These are phyloP conservation scores for Lophochroa leadbeateri DNA, from an alignment of 2,113 vertebrate species.

Conservation along the genomic window DNA sequence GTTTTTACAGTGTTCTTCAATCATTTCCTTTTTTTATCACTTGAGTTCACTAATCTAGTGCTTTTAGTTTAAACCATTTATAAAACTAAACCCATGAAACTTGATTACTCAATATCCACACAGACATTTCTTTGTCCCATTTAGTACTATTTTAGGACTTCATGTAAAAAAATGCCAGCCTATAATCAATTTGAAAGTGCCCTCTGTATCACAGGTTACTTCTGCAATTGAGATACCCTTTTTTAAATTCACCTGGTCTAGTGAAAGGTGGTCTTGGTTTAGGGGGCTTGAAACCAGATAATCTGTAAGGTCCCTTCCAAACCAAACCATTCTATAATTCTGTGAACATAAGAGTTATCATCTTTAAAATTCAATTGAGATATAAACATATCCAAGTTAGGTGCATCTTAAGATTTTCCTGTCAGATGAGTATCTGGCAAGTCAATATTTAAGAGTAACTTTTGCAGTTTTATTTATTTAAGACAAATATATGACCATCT, in stretches of 20 bases:
- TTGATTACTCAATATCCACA: background rate
- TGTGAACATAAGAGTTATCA: accelerated
- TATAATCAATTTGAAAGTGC: background rate
- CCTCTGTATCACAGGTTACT: background rate
- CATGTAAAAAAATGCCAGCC: background rate
- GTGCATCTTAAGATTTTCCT: background rate
- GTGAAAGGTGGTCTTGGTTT: background rate
- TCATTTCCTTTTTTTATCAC: background rate
- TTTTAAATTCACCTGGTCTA: background rate
- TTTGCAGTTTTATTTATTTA: background rate
- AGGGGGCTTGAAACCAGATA: background rate
- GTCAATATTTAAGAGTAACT: background rate
- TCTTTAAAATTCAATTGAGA: background rate
- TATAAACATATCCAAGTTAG: background rate
- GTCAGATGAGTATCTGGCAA: background rate
- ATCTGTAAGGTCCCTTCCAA: background rate
- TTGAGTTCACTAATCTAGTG: background rate
- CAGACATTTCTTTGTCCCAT: background rate
- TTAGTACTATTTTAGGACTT: background rate
- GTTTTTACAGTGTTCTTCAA: background rate
- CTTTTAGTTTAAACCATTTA: background rate
- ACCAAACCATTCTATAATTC: background rate
- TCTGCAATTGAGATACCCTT: background rate
- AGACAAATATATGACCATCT: background rate
- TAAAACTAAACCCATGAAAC: background rate